Base-by-base conservation (phyloP, 2,888 invertebrate species). In the Pyrochroa serraticornis region DNA sequence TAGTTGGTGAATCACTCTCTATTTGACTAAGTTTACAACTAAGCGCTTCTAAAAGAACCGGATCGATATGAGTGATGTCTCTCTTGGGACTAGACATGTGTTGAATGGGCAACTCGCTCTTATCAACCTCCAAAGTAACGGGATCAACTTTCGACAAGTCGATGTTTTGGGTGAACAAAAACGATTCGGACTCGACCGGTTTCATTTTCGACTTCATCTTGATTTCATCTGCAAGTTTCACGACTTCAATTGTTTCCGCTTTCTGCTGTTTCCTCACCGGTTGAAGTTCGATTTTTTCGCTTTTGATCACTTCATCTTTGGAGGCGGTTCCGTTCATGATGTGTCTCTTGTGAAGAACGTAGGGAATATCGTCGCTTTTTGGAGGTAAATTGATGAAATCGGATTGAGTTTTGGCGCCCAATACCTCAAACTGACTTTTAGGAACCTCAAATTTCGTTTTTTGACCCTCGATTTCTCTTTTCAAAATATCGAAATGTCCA, bases 261-360 rank as follows among this genome's bases (percentile, higher is more conserved):
- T 84, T 86, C 69, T 86, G 85, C 22, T 51, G 34, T 13, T 68
- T 67, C 34, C 57, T 65, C 37, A 63, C 67, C 14, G 31, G 2
- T 38, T 52, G n/a, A 8, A 22, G 22, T 46, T 51, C 51, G 53
- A 61, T 5, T 62, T 48, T 54, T 65, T 63, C 65, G 58, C 34
- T 9, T 39, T 58, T 8, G 58, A 53, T 45, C 35, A 69, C 43
- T 54, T 72, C 72, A 43, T 76, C 73, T 74, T 80, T 66, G 0
- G 87, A 84, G 0, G 90, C 90, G 0, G 92, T 92, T 0, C 92
- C 92, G 73, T 93, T 93, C 88, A 92, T 90, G 1, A 92, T 85
- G 73, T 93, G 92, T 2, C 92, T 83, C 73, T 93, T 93, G 74
- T 93, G 92, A 45, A 93, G 80, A 5, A 91, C 90, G 71, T 93